Conservation (phyloP, 2,888 invertebrate genomes). For the Agrypnus murinus region DNA sequence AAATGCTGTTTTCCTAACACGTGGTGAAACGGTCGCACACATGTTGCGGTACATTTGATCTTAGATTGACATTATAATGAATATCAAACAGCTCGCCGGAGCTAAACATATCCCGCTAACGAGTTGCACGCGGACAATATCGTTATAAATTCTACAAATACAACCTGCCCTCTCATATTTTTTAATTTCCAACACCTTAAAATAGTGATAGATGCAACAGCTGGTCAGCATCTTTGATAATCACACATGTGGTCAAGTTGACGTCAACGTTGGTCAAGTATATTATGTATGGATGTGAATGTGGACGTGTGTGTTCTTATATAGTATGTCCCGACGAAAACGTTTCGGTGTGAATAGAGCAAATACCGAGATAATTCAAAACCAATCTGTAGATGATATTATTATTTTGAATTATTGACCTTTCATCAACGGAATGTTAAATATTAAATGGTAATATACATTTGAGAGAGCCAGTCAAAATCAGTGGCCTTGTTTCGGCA, state of each 20-base stretch:
- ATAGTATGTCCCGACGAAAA: too few species aligned
- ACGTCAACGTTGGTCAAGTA: constrained; percentile 58
- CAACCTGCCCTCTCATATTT: constrained; percentile 57
- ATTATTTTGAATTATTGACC: too few species aligned
- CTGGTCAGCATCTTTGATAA: constrained; percentile 60
- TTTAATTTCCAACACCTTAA: constrained; percentile 57
- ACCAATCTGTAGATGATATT: too few species aligned
- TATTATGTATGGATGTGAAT: too few species aligned
- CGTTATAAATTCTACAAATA: constrained; percentile 55
- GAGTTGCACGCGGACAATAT: constrained; percentile 57
- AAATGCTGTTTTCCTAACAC: constrained; percentile 63
- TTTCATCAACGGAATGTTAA: too few species aligned
- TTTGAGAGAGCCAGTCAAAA: too few species aligned
- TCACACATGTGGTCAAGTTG: constrained; percentile 63
- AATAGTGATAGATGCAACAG: constrained; percentile 60
- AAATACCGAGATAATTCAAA: too few species aligned
- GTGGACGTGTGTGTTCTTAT: too few species aligned
- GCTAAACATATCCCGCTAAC: constrained; percentile 57
- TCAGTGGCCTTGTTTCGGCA: too few species aligned
- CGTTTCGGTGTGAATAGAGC: too few species aligned
- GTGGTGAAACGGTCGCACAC: constrained; percentile 57
- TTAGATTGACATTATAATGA: constrained; percentile 61
- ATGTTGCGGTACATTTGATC: constrained; percentile 61
- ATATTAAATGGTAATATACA: too few species aligned
- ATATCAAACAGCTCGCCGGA: constrained; percentile 58